phyloP scores from a whole-genome alignment of 2,888 invertebrate species.

The Eupeodes latifasciatus region DNA sequence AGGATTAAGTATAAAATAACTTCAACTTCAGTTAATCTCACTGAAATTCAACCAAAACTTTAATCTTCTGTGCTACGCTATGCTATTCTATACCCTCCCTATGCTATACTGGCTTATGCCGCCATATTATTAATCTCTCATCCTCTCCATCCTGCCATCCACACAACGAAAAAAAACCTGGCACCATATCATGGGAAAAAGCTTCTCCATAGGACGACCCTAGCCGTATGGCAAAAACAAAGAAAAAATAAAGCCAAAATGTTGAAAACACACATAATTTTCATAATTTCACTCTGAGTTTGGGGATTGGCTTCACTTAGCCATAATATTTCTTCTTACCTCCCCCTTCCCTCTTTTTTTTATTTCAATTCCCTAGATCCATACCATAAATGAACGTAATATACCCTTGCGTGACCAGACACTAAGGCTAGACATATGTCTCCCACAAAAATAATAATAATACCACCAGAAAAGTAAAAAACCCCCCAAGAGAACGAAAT shows the following conservation, averaged over 20 bases:
- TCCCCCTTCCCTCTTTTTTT: not conserved
- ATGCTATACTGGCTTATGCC: not conserved
- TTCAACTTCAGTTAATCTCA: conserved; percentile 10
- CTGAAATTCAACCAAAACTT: conserved; percentile 7
- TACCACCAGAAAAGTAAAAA: conserved; percentile 11
- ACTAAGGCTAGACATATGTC: conserved; percentile 70
- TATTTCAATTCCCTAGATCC: not conserved
- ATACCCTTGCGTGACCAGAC: conserved; percentile 74
- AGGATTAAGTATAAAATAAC: conserved; percentile 12
- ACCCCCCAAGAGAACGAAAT: not conserved
- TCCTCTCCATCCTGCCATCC: not conserved
- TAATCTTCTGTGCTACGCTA: not conserved
- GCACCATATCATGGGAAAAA: not conserved
- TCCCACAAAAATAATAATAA: conserved; percentile 26
- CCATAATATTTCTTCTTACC: not conserved
- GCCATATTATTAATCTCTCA: not conserved
- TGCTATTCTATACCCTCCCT: no score
- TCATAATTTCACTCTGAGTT: conserved; percentile 38
- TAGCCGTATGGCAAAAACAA: no score
- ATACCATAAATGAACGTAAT: conserved; percentile 19
- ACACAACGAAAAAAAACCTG: not conserved
- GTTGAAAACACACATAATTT: conserved; percentile 40
- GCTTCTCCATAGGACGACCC: not conserved
- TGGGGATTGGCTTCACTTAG: conserved; percentile 30
- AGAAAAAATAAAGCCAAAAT: conserved; percentile 12